Conservation (phyloP, 1,140 invertebrate species). For the Artemia franciscana region DNA sequence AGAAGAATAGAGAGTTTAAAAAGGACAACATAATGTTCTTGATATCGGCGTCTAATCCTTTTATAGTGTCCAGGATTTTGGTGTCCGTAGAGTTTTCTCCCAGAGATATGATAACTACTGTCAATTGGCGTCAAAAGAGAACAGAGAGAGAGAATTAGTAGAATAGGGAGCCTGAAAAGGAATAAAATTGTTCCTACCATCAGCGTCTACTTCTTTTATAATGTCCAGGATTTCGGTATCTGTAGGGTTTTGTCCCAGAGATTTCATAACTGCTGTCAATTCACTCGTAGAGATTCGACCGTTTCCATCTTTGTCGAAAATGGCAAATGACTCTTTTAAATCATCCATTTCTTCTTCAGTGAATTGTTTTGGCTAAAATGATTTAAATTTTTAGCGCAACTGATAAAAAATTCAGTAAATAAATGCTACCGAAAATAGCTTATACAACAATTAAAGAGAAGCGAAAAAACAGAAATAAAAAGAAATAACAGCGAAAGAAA, state of each 20-base stretch:
- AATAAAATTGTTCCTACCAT: no score
- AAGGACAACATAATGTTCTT: no score
- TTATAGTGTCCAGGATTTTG: conserved; percentile 20
- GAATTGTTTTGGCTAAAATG: not conserved
- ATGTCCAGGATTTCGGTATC: conserved; percentile 20
- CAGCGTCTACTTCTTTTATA: conserved; percentile 19
- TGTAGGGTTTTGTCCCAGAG: conserved; percentile 21
- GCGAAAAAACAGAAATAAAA: no score
- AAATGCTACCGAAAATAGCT: no score
- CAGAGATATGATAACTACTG: conserved; percentile 18
- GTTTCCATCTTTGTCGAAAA: conserved; percentile 7
- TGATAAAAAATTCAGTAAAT: no score
- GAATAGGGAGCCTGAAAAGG: no score
- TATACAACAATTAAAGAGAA: no score
- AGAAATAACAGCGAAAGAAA: no score
- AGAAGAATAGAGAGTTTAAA: no score
- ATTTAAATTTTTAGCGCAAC: no score
- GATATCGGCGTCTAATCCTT: conserved; percentile 20
- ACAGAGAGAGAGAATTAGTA: no score
- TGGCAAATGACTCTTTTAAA: no score
- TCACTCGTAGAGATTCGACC: conserved; percentile 13
- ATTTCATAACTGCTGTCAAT: conserved; percentile 19
- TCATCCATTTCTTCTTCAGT: not conserved
- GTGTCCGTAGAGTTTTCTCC: conserved; percentile 21
- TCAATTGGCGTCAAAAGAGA: conserved; percentile 16